Evolutionary conservation across 2,113 vertebrate genomes (phyloP).

Genomic region (Numida meleagris): DNA sequence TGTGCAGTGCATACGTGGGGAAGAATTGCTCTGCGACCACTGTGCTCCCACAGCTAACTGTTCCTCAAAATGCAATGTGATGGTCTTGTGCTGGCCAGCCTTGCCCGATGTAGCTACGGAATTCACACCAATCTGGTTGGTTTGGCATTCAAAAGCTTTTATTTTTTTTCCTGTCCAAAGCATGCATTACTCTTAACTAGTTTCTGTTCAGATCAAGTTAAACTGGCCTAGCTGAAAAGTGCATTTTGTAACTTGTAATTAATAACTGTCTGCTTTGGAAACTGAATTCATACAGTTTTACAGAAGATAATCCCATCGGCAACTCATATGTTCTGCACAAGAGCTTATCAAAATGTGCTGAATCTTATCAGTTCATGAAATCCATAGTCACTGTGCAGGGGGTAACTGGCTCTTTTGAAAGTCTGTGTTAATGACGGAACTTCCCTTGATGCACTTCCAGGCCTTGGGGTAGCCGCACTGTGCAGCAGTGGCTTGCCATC

Average conservation of each 20-base stretch:
- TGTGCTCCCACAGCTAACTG: fast-evolving
- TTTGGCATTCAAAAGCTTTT: background rate
- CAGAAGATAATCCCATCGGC: background rate
- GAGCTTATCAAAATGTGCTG: constrained; percentile 33
- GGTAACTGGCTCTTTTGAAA: background rate
- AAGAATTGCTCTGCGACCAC: background rate
- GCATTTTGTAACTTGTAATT: background rate
- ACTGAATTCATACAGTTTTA: constrained; percentile 7
- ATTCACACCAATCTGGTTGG: background rate
- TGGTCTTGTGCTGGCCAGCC: background rate
- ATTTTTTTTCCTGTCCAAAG: background rate
- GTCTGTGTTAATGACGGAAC: background rate
- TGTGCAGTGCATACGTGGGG: fast-evolving
- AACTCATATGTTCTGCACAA: constrained; percentile 5
- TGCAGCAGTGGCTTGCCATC: background rate
- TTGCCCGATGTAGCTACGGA: background rate
- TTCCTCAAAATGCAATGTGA: background rate
- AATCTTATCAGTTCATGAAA: background rate
- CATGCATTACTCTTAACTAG: background rate
- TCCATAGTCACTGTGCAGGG: background rate
- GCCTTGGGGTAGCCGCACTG: background rate
- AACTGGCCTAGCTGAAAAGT: constrained; percentile 17
- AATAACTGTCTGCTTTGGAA: constrained; percentile 42
- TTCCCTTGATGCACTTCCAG: background rate
- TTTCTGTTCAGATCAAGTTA: background rate